Conservation (phyloP, 2,797 vertebrate species). For the Steatocranus sp. region DNA sequence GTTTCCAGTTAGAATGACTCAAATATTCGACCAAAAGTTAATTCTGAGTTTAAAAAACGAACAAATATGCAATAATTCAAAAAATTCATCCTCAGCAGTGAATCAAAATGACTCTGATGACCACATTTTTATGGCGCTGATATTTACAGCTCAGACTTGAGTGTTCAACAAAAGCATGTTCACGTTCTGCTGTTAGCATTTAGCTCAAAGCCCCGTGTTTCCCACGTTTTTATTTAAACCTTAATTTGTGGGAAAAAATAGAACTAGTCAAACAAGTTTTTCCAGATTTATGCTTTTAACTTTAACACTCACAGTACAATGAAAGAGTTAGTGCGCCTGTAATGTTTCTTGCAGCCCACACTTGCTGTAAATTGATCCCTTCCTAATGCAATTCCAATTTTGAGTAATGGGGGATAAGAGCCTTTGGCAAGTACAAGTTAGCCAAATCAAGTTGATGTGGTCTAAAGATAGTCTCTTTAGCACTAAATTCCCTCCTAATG, state of each 20-base stretch:
- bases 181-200: neutral
- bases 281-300: neutral
- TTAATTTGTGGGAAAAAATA: neutral
- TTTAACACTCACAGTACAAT: neutral
- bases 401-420: constrained; percentile 1
- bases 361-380: neutral
- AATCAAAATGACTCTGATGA: neutral
- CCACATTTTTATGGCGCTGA: neutral
- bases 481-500: neutral
- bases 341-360: neutral
- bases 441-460: neutral
- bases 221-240: neutral
- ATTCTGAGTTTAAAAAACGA: neutral
- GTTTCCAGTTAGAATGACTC: neutral
- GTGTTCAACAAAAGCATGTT: neutral
- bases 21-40: neutral
- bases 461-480: neutral
- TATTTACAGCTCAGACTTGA: neutral
- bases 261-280: neutral
- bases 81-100: neutral
- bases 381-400: constrained; percentile 1
- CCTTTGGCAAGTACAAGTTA: neutral
- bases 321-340: neutral
- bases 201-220: neutral
- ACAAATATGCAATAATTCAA: neutral